These are phyloP conservation scores for Bothrops jararaca DNA, from an alignment of 2,113 vertebrate genomes.

Conservation along the genomic window DNA sequence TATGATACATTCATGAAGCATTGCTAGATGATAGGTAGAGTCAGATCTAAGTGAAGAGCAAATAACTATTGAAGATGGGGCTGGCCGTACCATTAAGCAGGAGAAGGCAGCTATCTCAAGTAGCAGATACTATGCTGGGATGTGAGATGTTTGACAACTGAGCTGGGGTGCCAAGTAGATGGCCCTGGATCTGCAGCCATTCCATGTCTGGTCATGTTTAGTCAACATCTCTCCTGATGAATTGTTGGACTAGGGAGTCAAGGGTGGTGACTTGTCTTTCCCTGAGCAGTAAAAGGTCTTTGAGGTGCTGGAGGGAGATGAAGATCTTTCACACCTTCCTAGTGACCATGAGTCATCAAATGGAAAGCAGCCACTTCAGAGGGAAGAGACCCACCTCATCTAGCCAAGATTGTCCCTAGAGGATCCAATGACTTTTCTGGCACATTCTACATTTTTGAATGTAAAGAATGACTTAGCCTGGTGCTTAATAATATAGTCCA, in stretches of 20 bases:
- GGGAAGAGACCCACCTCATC: not conserved
- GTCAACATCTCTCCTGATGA: not conserved
- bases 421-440: not conserved
- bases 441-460: not conserved
- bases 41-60: not conserved
- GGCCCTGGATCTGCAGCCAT: not conserved
- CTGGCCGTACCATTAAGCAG: not conserved
- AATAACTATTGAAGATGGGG: not conserved
- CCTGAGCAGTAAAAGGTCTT: not conserved
- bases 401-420: not conserved
- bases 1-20: not conserved
- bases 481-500: not conserved
- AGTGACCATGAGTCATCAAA: not conserved
- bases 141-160: not conserved
- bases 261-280: not conserved
- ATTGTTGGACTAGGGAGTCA: not conserved
- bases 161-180: not conserved
- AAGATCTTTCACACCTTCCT: not conserved
- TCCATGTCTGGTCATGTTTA: not conserved
- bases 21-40: not conserved
- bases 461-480: not conserved
- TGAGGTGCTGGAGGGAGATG: too few species aligned
- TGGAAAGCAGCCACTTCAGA: not conserved
- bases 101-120: not conserved
- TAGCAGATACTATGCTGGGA: not conserved